These are phyloP conservation scores for Turnix velox DNA, from an alignment of 2,113 vertebrate genomes.

Conservation along the genomic window DNA sequence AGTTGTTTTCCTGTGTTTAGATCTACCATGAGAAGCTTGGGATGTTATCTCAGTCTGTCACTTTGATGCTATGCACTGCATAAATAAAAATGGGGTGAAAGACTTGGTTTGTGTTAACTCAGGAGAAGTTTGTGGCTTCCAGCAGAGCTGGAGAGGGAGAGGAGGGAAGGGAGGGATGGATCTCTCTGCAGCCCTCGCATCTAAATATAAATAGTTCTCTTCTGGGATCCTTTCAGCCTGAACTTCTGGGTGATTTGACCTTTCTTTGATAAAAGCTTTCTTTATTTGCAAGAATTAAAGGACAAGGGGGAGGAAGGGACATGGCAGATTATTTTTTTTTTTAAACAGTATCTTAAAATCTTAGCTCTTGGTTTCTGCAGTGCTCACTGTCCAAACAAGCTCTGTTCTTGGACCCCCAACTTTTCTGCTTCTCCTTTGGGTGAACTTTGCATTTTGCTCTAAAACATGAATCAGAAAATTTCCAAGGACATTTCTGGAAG, in stretches of 20 bases:
- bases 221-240: neutral
- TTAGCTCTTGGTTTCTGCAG: neutral
- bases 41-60: neutral
- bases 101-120: neutral
- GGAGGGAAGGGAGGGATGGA: neutral
- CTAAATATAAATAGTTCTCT: neutral
- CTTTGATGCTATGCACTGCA: neutral
- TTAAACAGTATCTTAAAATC: neutral
- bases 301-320: neutral
- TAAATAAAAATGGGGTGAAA: neutral
- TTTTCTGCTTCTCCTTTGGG: neutral
- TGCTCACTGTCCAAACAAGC: rapidly evolving
- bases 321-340: neutral
- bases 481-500: neutral
- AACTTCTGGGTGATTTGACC: conserved; percentile 18
- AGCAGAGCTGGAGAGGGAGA: neutral
- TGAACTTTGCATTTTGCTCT: neutral
- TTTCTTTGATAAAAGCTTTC: conserved; percentile 45
- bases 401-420: neutral
- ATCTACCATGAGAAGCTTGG: neutral
- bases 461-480: neutral
- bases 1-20: neutral
- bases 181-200: neutral
- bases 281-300: conserved; percentile 14
- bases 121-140: neutral